Evolutionary conservation across 2,113 vertebrate genomes (phyloP).

Genomic region (mouse (Mus musculus)): DNA sequence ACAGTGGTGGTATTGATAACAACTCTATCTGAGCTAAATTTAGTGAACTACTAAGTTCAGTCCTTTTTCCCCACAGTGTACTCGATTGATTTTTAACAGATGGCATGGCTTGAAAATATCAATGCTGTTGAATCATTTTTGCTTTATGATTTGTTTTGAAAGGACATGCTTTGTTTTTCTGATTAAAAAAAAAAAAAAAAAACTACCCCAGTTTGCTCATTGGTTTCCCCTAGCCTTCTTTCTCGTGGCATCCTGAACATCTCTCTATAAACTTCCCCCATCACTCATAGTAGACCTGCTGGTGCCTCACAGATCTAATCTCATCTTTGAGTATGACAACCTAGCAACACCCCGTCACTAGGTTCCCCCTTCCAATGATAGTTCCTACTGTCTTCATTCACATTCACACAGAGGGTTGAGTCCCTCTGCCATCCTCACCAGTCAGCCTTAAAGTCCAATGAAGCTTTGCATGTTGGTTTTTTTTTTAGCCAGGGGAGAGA

Average conservation of each 20-base stretch:
- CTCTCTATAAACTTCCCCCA: neutral
- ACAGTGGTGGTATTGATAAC: neutral
- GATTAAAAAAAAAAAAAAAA: neutral
- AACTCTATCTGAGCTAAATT: neutral
- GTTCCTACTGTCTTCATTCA: slow-evolving; percentile 12
- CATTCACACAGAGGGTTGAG: neutral
- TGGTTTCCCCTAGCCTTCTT: neutral
- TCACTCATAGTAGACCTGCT: neutral
- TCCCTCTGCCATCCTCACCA: neutral
- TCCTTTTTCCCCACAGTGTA: slow-evolving; percentile 34
- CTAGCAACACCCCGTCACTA: neutral
- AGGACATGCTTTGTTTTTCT: slow-evolving; percentile 47
- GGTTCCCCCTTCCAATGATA: neutral
- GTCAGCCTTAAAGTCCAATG: neutral
- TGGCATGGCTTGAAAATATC: slow-evolving; percentile 47
- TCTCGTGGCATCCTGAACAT: neutral
- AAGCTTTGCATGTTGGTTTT: neutral
- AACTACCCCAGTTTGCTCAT: neutral
- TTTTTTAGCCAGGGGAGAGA: neutral
- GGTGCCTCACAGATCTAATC: neutral
- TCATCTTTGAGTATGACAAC: slow-evolving; percentile 2
- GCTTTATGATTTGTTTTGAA: slow-evolving; percentile 55
- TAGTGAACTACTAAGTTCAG: slow-evolving; percentile 44
- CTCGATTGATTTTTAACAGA: slow-evolving; percentile 50
- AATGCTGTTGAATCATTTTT: slow-evolving; percentile 53